Evolutionary conservation across 2,888 invertebrate genomes (phyloP).

Genomic region (Lycaena phlaeas): DNA sequence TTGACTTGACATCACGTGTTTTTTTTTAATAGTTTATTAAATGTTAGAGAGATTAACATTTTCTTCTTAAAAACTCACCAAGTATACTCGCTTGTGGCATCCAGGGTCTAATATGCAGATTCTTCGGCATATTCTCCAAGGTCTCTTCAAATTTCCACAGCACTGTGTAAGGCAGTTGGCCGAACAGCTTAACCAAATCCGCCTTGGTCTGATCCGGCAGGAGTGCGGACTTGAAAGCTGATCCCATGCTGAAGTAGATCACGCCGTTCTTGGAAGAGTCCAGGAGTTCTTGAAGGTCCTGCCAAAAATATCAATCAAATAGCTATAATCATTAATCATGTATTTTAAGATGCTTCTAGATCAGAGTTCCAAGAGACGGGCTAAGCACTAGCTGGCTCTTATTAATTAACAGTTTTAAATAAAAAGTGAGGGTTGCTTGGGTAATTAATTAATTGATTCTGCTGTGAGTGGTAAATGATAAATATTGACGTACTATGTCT

Average conservation of each 20-base stretch:
- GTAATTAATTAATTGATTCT: too few species aligned
- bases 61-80: neutral
- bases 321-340: neutral
- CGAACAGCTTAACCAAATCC: neutral
- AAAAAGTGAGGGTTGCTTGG: too few species aligned
- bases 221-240: neutral
- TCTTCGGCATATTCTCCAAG: neutral
- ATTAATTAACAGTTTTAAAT: too few species aligned
- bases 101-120: neutral
- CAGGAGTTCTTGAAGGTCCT: constrained; percentile 2
- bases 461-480: too few species aligned
- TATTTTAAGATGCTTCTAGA: too few species aligned
- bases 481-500: too few species aligned
- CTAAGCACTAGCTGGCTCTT: too few species aligned
- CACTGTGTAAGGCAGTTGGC: neutral
- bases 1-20: too few species aligned
- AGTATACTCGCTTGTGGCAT: constrained; percentile 1
- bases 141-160: constrained; percentile 1
- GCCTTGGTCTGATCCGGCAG: neutral
- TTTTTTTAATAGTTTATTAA: too few species aligned
- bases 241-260: neutral
- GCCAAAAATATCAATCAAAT: too few species aligned
- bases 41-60: too few species aligned
- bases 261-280: neutral
- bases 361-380: too few species aligned